Evolutionary conservation across 2,797 vertebrate genomes (phyloP).

Genomic region (Lepilemur septentrionalis): DNA sequence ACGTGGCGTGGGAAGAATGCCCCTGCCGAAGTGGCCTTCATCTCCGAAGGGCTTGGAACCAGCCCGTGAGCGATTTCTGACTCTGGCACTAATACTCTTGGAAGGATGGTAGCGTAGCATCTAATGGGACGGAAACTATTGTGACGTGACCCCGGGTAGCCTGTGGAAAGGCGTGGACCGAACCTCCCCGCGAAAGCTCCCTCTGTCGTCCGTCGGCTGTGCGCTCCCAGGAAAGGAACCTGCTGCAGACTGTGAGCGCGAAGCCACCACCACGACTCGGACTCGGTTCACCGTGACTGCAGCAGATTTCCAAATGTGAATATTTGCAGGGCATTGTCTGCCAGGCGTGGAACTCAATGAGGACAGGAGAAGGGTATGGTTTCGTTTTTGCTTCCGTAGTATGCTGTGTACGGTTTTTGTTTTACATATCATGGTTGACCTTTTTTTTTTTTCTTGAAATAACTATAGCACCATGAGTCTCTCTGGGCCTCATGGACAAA

Average conservation of each 20-base stretch:
- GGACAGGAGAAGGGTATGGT: background rate
- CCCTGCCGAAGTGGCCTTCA: conserved; percentile 9
- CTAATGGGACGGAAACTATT: background rate
- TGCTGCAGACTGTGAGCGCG: too few relatives aligned
- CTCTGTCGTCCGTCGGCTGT: background rate
- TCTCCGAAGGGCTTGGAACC: conserved; percentile 45
- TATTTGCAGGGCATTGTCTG: background rate
- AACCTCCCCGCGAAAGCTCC: background rate
- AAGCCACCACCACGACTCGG: rapidly evolving
- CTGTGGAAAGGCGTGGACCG: background rate
- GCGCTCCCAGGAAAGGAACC: background rate
- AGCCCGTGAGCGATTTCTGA: background rate
- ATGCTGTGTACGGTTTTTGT: background rate
- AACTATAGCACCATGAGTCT: background rate
- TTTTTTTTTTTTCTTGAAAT: background rate
- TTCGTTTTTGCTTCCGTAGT: background rate
- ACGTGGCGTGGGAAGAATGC: background rate
- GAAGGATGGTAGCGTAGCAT: background rate
- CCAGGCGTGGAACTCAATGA: background rate
- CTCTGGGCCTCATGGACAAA: background rate
- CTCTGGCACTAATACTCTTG: background rate
- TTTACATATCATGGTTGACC: background rate
- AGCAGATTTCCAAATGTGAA: background rate
- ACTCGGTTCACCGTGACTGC: background rate
- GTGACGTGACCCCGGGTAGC: background rate